A percentile compares a stretch with the other conserved stretches of the same genome.
Evolutionary conservation across 2,888 invertebrate genomes (phyloP).

Genomic region (Rotaria magnacalcarata): DNA sequence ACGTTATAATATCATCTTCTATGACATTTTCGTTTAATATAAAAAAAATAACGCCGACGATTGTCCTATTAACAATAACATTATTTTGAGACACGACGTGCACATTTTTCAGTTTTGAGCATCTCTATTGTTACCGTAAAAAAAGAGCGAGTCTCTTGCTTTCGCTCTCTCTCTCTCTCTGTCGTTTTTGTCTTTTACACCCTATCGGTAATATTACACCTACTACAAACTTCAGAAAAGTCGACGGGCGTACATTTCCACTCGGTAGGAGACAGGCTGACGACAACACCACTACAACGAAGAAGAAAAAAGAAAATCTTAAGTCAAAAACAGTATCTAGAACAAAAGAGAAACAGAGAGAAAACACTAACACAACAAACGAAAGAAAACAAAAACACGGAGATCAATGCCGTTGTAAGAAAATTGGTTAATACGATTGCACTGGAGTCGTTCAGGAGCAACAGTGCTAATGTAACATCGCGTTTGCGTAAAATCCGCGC

Average conservation of each 20-base stretch:
- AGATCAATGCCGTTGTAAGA: not conserved
- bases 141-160: not conserved
- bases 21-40: conserved; percentile 12
- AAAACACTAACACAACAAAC: not conserved
- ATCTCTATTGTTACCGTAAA: not conserved
- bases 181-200: not conserved
- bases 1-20: not conserved
- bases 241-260: conserved; percentile 20
- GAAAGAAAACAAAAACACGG: not conserved
- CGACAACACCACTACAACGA: not conserved
- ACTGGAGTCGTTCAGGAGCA: conserved; percentile 30
- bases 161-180: no score
- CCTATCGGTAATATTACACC: not conserved
- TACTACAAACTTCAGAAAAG: conserved; percentile 7
- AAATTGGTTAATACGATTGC: not conserved
- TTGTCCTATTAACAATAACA: not conserved
- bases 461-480: not conserved
- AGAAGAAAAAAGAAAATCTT: not conserved
- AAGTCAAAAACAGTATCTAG: not conserved
- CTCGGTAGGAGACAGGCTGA: not conserved
- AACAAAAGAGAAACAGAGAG: not conserved
- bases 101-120: not conserved
- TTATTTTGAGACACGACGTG: not conserved
- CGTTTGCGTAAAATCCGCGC: conserved; percentile 3
- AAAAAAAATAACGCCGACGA: not conserved